Evolutionary conservation across 2,888 invertebrate species (phyloP).

Genomic region (Boloria selene): DNA sequence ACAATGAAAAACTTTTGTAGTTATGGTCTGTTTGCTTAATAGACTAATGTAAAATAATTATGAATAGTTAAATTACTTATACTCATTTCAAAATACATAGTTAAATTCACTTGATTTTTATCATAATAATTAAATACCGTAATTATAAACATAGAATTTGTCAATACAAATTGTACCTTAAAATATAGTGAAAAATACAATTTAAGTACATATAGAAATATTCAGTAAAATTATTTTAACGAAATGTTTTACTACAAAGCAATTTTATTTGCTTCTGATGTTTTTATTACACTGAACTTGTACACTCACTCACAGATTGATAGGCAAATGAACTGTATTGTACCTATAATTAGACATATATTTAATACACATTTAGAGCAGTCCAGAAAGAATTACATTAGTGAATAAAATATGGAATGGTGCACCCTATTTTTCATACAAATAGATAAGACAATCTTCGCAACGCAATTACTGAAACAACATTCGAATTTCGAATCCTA

Average conservation of each 20-base stretch:
- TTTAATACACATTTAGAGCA: not conserved
- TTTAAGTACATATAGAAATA: not conserved
- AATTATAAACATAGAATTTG: no score
- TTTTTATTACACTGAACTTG: constrained; percentile 9
- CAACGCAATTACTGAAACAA: constrained; percentile 20
- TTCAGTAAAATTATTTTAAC: not conserved
- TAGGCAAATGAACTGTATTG: constrained; percentile 55
- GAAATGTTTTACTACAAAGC: not conserved
- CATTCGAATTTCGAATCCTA: constrained; percentile 1
- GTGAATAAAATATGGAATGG: no score
- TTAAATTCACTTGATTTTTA: no score
- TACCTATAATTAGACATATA: constrained; percentile 54
- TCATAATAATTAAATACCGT: no score
- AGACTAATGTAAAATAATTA: no score
- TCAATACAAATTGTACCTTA: no score
- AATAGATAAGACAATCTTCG: constrained; percentile 22
- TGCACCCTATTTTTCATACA: constrained; percentile 13
- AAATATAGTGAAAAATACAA: not conserved
- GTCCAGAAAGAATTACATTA: no score
- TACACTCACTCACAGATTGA: constrained; percentile 45
- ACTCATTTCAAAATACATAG: no score
- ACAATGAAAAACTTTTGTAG: no score
- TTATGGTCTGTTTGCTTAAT: no score
- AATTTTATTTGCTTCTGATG: not conserved
- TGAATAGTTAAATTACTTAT: no score